Evolutionary conservation across 2,888 invertebrate species (phyloP), one percentile per base, ranked within the genome.

Genomic region (Drymonia ruficornis): DNA sequence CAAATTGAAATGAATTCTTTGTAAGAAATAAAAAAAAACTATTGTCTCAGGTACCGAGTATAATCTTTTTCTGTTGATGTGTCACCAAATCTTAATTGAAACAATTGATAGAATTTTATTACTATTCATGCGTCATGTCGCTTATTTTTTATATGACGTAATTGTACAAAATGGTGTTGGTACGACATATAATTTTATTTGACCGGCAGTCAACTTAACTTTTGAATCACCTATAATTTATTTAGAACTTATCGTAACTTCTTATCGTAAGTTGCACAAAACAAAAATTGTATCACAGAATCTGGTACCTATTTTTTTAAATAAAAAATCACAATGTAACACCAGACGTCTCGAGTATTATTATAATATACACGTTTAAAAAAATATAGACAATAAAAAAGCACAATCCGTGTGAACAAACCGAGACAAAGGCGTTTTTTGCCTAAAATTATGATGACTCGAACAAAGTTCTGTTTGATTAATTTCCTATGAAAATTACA

Each of bases 391-490:
- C 60, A 58, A 59, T 69, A 70, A 69, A 70, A 70, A 72, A 58
- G 49, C 43, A 45, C 52, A 55, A 50, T 56, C 40, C 67, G 72
- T 70, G 70, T 72, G 70, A 70, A 70, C 60, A 52, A 44, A 63
- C 59, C 53, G 70, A 59, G 56, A 53, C 72, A 71, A 61, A 72
- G 67, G 67, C 45, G 61, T 48, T 67, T 59, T 67, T 66, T 72
- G 57, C 66, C 64, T 62, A 56, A 55, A 72, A 71, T 67, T 61
- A 70, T 72, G 60, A 67, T 67, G 61, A 63, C 65, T 65, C 23
- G 56, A 53, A 61, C 23, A 57, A 51, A 72, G 72, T 72, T 70
- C 65, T 67, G 58, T 65, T 59, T 72, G 71, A 71, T 70, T 72
- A 65, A 65, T 72, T 71, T 67, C 49, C 50, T 63, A 63, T 56